phyloP scores from a whole-genome alignment of 2,797 vertebrate species.

The Sparus aurata region DNA sequence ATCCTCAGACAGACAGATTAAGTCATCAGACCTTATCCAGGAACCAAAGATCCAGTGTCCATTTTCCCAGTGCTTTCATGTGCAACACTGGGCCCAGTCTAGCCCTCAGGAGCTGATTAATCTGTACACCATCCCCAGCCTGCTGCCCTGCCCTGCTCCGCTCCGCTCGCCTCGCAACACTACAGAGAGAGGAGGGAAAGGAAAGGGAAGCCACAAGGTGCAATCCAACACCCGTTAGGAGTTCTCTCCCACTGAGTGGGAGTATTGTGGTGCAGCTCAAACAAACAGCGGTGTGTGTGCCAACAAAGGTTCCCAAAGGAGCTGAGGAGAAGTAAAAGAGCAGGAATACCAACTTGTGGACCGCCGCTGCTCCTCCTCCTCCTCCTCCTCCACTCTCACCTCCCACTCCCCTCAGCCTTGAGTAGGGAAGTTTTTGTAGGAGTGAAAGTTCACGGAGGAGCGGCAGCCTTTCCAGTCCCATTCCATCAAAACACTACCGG shows the following conservation, averaged over 20 bases:
- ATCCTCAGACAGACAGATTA: conserved; percentile 64
- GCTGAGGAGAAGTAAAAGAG: conserved; percentile 38
- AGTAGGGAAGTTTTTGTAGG: conserved; percentile 9
- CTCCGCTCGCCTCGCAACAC: conserved; percentile 27
- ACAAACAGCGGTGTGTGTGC: conserved; percentile 69
- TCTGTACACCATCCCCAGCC: conserved; percentile 41
- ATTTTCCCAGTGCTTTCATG: conserved; percentile 70
- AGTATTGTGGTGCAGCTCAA: conserved; percentile 65
- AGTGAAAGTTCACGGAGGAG: conserved; percentile 38
- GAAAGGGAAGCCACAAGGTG: conserved; percentile 60
- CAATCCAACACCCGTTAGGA: conserved; percentile 64
- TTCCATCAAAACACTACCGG: conserved; percentile 14
- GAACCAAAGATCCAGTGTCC: conserved; percentile 62
- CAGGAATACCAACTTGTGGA: conserved; percentile 33
- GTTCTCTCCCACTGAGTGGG: conserved; percentile 63
- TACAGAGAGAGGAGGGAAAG: conserved; percentile 19
- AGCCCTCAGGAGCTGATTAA: conserved; percentile 67
- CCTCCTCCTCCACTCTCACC: conserved; percentile 35
- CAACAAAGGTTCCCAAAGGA: conserved; percentile 69
- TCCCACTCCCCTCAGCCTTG: conserved; percentile 27
- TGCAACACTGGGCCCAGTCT: conserved; percentile 63
- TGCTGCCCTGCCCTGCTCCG: conserved; percentile 18
- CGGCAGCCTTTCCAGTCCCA: conserved; percentile 14
- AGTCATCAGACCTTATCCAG: conserved; percentile 64
- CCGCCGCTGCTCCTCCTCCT: conserved; percentile 12